Conservation (phyloP, 2,113 vertebrate genomes). For the Syrmaticus mikado region DNA sequence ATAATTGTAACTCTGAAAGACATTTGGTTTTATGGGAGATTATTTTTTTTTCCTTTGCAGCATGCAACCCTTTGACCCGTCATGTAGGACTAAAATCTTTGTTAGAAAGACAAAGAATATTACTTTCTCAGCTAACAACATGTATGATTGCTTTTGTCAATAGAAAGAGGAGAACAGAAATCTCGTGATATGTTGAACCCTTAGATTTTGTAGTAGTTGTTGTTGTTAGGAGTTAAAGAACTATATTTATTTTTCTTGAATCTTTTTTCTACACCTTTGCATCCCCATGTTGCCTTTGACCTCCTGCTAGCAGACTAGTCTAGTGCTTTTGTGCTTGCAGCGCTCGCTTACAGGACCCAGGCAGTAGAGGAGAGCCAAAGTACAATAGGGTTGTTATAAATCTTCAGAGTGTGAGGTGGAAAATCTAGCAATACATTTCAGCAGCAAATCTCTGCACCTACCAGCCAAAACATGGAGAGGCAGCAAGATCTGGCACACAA, state of each 20-base stretch:
- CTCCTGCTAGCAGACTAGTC: not conserved
- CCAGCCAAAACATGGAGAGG: not conserved
- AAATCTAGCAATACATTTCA: not conserved
- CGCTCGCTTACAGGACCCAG: not conserved
- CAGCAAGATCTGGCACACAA: not conserved
- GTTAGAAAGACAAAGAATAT: conserved; percentile 33
- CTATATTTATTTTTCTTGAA: not conserved
- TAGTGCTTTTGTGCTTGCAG: not conserved
- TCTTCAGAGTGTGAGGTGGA: not conserved
- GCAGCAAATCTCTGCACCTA: not conserved
- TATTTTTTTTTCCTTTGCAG: not conserved
- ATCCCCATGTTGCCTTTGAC: not conserved
- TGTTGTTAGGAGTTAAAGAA: not conserved
- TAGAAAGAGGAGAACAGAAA: not conserved
- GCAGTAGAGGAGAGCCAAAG: not conserved
- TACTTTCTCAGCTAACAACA: not conserved
- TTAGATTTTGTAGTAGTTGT: not conserved
- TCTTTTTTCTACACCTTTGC: not conserved
- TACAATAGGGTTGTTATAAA: not conserved
- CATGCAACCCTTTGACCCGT: conserved; percentile 54
- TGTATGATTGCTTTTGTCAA: not conserved
- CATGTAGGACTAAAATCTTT: conserved; percentile 28
- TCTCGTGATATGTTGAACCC: not conserved
- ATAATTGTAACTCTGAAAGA: conserved; percentile 63
- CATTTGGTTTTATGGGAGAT: conserved; percentile 7